phyloP scores from a whole-genome alignment of 2,797 vertebrate genomes.

The Lagocephalus sceleratus region DNA sequence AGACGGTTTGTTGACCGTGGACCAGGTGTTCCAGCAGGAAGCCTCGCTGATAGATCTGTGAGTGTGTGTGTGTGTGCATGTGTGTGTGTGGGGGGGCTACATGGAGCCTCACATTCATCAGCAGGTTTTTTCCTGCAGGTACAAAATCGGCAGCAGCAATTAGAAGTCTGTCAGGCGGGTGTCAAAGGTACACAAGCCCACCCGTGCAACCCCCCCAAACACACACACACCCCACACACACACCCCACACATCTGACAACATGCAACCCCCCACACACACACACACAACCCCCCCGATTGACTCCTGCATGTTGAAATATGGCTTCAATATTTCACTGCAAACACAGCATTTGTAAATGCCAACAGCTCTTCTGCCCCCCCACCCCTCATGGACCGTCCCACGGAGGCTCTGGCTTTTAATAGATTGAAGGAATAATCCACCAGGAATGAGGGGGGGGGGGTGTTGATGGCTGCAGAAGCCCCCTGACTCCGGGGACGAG shows the following conservation, averaged over 20 bases:
- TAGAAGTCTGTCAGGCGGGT: slow-evolving; percentile 67
- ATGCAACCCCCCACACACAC: background rate
- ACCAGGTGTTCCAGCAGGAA: too few species aligned
- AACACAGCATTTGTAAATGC: slow-evolving; percentile 70
- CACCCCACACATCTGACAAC: background rate
- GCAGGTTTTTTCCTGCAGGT: slow-evolving; percentile 10
- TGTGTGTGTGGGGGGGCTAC: too few species aligned
- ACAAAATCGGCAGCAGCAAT: slow-evolving; percentile 62
- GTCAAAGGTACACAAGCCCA: slow-evolving; percentile 59
- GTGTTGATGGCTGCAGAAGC: slow-evolving; percentile 5
- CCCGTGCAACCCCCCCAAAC: slow-evolving; percentile 15
- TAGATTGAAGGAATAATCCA: slow-evolving; percentile 73
- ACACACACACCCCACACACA: slow-evolving; percentile 4
- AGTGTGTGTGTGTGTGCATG: too few species aligned
- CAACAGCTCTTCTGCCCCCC: slow-evolving; percentile 46
- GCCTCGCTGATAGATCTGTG: too few species aligned
- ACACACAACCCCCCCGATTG: slow-evolving; percentile 12
- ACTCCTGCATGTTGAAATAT: slow-evolving; percentile 65
- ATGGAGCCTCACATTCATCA: too few species aligned
- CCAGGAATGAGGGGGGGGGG: slow-evolving; percentile 18
- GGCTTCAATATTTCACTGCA: slow-evolving; percentile 61
- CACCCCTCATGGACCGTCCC: slow-evolving; percentile 49
- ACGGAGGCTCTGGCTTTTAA: slow-evolving; percentile 67
- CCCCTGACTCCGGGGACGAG: slow-evolving; percentile 46
- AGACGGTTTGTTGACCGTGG: too few species aligned